These are phyloP conservation scores for Sebastolobus alascanus DNA, from an alignment of 2,797 vertebrate genomes.

Conservation along the genomic window DNA sequence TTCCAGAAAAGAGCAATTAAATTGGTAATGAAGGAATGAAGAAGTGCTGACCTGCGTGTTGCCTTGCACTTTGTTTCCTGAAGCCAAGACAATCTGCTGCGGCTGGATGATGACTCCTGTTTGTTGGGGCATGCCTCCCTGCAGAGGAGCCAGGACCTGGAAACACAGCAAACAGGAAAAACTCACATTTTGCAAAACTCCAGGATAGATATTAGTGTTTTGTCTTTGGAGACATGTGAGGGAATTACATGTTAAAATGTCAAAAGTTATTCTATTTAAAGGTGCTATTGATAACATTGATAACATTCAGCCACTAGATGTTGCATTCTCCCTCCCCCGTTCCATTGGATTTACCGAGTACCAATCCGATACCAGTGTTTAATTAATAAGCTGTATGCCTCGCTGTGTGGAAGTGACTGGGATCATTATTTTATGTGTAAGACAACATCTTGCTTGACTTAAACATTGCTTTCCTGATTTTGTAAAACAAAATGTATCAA, in stretches of 20 bases:
- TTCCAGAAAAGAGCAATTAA: not conserved
- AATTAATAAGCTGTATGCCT: too few species aligned
- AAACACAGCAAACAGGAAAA: not conserved
- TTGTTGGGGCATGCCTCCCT: conserved; percentile 94
- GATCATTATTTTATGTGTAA: too few species aligned
- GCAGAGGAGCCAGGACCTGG: conserved; percentile 95
- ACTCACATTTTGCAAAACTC: not conserved
- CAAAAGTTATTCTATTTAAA: too few species aligned
- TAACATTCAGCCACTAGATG: too few species aligned
- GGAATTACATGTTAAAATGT: not conserved
- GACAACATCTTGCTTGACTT: too few species aligned
- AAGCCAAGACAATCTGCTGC: conserved; percentile 95
- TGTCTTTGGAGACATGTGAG: not conserved
- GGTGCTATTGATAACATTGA: too few species aligned
- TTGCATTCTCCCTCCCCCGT: too few species aligned
- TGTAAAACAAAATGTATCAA: too few species aligned
- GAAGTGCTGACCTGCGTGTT: conserved; percentile 87
- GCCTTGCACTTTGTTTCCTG: conserved; percentile 92
- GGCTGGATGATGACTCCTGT: conserved; percentile 99
- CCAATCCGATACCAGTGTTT: too few species aligned
- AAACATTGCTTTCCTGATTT: too few species aligned
- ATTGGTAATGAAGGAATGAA: not conserved
- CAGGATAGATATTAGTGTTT: not conserved
- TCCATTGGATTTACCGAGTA: too few species aligned
- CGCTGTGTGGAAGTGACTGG: too few species aligned